A percentile compares a stretch with the other conserved stretches of the same genome.
Evolutionary conservation across 2,113 vertebrate genomes (phyloP).

Genomic region (Dasyprocta punctata): DNA sequence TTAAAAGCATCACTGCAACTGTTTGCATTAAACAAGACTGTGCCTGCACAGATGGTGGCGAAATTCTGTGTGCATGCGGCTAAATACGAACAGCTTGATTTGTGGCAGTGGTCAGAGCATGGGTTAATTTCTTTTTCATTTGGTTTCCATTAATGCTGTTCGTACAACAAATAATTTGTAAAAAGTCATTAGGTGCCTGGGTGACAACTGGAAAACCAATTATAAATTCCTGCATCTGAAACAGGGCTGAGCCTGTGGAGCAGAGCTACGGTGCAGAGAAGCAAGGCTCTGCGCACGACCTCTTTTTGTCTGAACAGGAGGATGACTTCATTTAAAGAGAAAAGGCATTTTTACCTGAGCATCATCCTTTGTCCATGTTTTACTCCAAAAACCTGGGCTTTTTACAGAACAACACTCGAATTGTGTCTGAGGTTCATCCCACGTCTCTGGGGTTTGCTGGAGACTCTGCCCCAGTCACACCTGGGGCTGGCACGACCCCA

Average conservation of each 20-base stretch:
- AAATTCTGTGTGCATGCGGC: not conserved
- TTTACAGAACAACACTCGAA: too few species aligned
- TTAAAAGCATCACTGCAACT: not conserved
- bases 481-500: too few species aligned
- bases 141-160: constrained; percentile 26
- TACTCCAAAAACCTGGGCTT: not conserved
- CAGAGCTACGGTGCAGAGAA: not conserved
- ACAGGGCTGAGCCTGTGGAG: constrained; percentile 31
- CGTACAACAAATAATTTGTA: constrained; percentile 57
- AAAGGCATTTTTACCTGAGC: not conserved
- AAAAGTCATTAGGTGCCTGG: constrained; percentile 64
- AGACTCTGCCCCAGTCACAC: not conserved
- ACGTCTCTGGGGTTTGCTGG: not conserved
- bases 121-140: constrained; percentile 31
- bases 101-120: not conserved
- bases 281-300: not conserved
- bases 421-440: not conserved
- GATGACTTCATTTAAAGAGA: constrained; percentile 44
- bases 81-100: not conserved
- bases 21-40: not conserved
- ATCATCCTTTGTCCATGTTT: not conserved
- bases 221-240: constrained; percentile 64
- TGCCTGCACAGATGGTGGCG: not conserved
- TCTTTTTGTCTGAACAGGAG: not conserved
- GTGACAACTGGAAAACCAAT: constrained; percentile 70